These are phyloP conservation scores for Bombus terrestris DNA, from an alignment of 1,140 invertebrate genomes.

Conservation along the genomic window DNA sequence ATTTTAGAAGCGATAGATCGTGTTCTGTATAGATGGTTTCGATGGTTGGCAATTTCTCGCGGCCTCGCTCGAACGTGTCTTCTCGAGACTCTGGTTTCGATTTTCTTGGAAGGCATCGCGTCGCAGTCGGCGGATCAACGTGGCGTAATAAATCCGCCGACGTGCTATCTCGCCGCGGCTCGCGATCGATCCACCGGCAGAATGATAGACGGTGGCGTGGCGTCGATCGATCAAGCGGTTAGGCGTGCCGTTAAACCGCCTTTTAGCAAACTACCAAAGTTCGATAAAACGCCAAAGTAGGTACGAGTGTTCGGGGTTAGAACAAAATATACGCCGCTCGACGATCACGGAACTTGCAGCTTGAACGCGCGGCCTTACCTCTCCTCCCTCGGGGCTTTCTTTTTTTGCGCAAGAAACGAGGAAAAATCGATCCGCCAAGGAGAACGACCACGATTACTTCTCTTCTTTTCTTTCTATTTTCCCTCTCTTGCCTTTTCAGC, in stretches of 20 bases:
- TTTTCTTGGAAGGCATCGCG: neutral
- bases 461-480: neutral
- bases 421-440: conserved; percentile 21
- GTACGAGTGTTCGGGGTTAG: neutral
- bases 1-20: neutral
- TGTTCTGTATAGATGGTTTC: too few species aligned
- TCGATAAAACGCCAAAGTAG: conserved; percentile 20
- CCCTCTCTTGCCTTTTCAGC: neutral
- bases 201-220: neutral
- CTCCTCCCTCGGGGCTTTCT: neutral
- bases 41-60: neutral
- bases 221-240: conserved; percentile 12
- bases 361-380: conserved; percentile 9
- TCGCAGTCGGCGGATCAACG: neutral
- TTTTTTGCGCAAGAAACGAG: neutral
- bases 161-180: neutral
- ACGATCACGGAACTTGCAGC: conserved; percentile 1
- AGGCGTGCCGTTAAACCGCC: conserved; percentile 16
- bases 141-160: conserved; percentile 28
- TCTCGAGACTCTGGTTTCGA: neutral
- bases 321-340: conserved; percentile 21
- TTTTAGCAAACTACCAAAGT: conserved; percentile 21
- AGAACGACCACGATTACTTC: conserved; percentile 23
- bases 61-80: neutral
- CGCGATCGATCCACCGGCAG: neutral